phyloP scores from a whole-genome alignment of 2,888 invertebrate genomes.

The Abrostola triplasia region DNA sequence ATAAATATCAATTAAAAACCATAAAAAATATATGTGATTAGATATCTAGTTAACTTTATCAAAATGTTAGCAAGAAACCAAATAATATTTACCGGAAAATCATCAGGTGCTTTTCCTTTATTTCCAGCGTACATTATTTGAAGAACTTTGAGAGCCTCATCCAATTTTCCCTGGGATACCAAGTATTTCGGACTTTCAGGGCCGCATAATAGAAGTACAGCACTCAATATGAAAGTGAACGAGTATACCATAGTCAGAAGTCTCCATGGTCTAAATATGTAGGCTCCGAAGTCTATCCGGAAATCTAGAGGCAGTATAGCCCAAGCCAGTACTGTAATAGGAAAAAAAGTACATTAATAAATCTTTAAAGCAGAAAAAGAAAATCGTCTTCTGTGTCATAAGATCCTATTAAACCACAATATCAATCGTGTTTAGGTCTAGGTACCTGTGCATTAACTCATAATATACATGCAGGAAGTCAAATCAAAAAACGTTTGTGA shows the following conservation, averaged over 20 bases:
- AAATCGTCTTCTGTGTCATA: too few species aligned
- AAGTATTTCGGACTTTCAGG: conserved; percentile 95
- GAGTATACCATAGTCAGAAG: conserved; percentile 90
- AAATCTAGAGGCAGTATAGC: conserved; percentile 89
- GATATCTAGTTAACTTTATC: neutral
- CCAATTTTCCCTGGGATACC: conserved; percentile 89
- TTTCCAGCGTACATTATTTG: conserved; percentile 88
- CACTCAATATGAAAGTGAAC: conserved; percentile 87
- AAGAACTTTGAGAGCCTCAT: conserved; percentile 90
- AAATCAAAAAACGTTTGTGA: too few species aligned
- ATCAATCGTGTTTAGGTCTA: too few species aligned
- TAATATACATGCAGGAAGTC: too few species aligned
- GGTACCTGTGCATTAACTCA: too few species aligned
- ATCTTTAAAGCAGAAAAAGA: neutral
- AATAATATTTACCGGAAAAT: conserved; percentile 82
- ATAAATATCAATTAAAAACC: neutral
- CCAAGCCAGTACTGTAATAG: conserved; percentile 89
- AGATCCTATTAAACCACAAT: too few species aligned
- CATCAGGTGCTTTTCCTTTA: conserved; percentile 72
- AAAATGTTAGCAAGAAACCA: neutral
- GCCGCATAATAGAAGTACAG: conserved; percentile 85
- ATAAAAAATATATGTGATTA: too few species aligned
- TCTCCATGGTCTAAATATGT: conserved; percentile 92
- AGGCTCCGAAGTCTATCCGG: conserved; percentile 77
- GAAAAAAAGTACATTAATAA: conserved; percentile 1